Conservation (phyloP, 2,113 vertebrate genomes). For the Formicarius rufipectus region DNA sequence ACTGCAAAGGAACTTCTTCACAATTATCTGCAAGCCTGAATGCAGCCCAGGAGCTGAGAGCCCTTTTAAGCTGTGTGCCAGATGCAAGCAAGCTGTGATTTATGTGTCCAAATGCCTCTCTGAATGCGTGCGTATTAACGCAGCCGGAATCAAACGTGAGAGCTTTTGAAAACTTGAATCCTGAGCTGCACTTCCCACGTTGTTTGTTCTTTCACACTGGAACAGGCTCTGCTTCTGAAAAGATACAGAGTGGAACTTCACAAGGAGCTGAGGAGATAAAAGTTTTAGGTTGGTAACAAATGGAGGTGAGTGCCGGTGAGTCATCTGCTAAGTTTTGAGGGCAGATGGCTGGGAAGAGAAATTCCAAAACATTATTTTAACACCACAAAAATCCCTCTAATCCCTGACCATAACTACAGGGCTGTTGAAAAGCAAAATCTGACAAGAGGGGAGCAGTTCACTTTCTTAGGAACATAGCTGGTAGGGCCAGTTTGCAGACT, state of each 20-base stretch:
- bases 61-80: not conserved
- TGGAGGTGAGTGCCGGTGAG: not conserved
- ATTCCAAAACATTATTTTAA: not conserved
- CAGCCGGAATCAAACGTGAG: not conserved
- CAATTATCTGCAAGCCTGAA: not conserved
- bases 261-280: not conserved
- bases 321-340: conserved; percentile 1
- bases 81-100: not conserved
- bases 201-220: not conserved
- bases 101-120: not conserved
- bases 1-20: not conserved
- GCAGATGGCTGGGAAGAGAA: not conserved
- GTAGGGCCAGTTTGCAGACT: not conserved
- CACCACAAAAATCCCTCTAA: not conserved
- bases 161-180: not conserved
- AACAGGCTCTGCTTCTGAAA: conserved; percentile 7
- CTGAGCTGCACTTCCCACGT: not conserved
- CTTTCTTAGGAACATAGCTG: not conserved
- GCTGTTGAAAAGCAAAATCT: not conserved
- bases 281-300: not conserved
- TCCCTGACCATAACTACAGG: not conserved
- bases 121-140: not conserved
- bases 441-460: not conserved
- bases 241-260: not conserved
- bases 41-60: not conserved